These are phyloP conservation scores for Bergia puertoricense DNA, from an alignment of 92 coral and sea anemone species.

Conservation along the genomic window DNA sequence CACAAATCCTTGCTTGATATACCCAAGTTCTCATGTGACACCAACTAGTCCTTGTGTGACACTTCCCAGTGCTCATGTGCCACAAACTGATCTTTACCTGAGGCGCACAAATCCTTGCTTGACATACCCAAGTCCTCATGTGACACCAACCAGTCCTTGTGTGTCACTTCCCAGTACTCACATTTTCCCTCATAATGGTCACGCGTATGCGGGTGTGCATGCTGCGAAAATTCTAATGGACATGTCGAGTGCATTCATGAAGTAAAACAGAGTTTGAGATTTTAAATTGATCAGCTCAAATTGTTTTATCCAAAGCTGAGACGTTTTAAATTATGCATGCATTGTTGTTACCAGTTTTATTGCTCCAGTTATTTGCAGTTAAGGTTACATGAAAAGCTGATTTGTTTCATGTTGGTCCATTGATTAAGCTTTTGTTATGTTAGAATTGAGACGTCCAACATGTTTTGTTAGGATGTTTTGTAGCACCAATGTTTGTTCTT, in stretches of 20 bases:
- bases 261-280: neutral
- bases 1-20: neutral
- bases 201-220: neutral
- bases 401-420: neutral
- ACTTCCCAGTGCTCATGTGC: neutral
- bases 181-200: neutral
- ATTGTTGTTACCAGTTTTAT: neutral
- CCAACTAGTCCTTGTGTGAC: neutral
- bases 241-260: neutral
- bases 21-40: conserved; percentile 2
- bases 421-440: neutral
- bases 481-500: neutral
- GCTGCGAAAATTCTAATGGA: conserved; percentile 6
- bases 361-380: neutral
- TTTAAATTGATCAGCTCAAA: neutral
- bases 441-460: neutral
- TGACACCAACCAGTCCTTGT: neutral
- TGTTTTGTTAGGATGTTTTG: neutral
- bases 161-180: neutral
- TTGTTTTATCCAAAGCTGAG: conserved; percentile 4
- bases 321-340: neutral
- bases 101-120: neutral
- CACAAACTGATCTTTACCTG: neutral
- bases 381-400: neutral
- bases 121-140: neutral